Base-by-base conservation (phyloP, 2,888 invertebrate genomes). In the Metalampra italica region DNA sequence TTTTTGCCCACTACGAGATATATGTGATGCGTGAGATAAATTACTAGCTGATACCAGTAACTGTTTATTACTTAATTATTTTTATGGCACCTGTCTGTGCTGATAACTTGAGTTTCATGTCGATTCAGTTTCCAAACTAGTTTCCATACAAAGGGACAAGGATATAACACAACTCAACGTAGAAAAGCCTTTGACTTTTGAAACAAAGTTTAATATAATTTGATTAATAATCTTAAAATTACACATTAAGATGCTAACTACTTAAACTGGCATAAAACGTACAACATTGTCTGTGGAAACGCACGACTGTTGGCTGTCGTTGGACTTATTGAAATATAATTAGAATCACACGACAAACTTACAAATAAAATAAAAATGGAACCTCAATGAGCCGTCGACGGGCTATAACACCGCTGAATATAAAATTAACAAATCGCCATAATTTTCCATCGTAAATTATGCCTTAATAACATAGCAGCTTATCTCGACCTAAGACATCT, bases 361-460 rank as follows among this genome's bases (percentile, higher is more conserved):
- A n/a, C n/a, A n/a, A n/a, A 34, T 34, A 49, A 41, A 49, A 49
- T 38, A 45, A 30, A 1, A 54, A 56, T 50, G 52, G 51, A 54
- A 62, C 59, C 62, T 68, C 72, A 78, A 71, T 66, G 66, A 64
- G 55, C 65, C 71, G 69, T 71, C 72, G 68, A 56, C 72, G 59
- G 56, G 51, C 62, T 63, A 67, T 72, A 75, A 75, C 68, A 71
- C 68, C 58, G 64, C 72, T 66, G 66, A 72, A 75, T 79, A 73
- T 78, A 77, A 81, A 82, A 86, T 86, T 85, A 85, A 83, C 85
- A 85, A 87, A 88, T 84, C 76, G 78, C 72, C 72, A 82, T 82
- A 73, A 86, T 83, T 86, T 83, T 22, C 66, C 78, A 78, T 75
- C 71, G 78, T 78, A 84, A 86, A 86, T 86, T 86, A 78, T 75